Conservation (phyloP, 2,113 vertebrate genomes). For the Sula dactylatra region DNA sequence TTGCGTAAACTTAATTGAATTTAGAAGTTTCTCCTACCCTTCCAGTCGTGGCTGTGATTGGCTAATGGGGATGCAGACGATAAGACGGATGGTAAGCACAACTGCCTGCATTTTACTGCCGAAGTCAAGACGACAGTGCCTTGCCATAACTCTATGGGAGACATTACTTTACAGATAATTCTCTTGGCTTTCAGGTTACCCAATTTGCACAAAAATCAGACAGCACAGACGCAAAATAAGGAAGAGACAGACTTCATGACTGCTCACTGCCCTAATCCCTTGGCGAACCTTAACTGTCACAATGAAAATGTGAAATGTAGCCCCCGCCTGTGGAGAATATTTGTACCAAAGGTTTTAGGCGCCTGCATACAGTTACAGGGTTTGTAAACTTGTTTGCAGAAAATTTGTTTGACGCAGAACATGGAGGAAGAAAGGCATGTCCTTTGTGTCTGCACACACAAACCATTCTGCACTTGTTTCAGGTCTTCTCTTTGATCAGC, state of each 20-base stretch:
- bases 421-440: fast-evolving
- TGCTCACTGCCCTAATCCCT: neutral
- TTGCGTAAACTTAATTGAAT: neutral
- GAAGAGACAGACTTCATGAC: neutral
- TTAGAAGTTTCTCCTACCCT: neutral
- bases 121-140: neutral
- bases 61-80: neutral
- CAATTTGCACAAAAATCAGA: neutral
- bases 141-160: neutral
- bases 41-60: fast-evolving
- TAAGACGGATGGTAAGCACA: neutral
- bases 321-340: fast-evolving
- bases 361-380: neutral
- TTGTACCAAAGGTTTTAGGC: neutral
- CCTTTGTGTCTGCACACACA: neutral
- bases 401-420: neutral
- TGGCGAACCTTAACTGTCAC: neutral
- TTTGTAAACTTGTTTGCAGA: neutral
- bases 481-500: neutral
- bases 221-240: neutral
- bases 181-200: neutral
- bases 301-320: neutral
- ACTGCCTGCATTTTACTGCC: neutral
- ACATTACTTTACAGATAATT: neutral
- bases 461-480: neutral